Evolutionary conservation across 2,113 vertebrate genomes (phyloP).

Genomic region (Heteronetta atricapilla): DNA sequence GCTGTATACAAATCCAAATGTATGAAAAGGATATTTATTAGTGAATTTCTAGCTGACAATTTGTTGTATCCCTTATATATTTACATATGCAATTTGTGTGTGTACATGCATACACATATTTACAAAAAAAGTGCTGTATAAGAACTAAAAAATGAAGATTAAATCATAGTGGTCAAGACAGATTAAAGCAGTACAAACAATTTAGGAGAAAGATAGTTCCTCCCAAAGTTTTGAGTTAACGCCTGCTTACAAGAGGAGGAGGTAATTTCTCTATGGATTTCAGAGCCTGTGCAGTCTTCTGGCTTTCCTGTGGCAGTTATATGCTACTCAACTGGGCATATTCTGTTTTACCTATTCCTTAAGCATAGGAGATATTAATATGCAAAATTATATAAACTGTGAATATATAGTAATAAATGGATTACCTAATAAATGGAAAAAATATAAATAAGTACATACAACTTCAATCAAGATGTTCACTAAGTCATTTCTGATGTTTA

Average conservation of each 20-base stretch:
- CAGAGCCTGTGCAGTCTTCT: not conserved
- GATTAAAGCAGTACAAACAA: not conserved
- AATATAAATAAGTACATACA: not conserved
- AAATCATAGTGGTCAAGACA: not conserved
- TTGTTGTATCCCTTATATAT: not conserved
- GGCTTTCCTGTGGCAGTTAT: not conserved
- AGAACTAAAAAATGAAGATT: not conserved
- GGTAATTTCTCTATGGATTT: not conserved
- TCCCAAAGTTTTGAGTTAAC: not conserved
- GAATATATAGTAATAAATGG: not conserved
- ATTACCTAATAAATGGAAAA: not conserved
- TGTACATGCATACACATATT: not conserved
- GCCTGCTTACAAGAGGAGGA: not conserved
- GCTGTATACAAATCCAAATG: not conserved
- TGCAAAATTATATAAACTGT: not conserved
- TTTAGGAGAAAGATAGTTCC: not conserved
- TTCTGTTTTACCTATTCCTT: not conserved
- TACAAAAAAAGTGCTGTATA: not conserved
- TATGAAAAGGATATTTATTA: not conserved
- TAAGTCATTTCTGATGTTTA: not conserved
- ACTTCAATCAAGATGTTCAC: rapidly evolving
- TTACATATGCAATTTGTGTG: not conserved
- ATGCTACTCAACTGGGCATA: not conserved
- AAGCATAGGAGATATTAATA: not conserved
- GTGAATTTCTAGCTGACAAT: not conserved